Base-by-base conservation (phyloP, 2,113 vertebrate species). In the Sigmodon hispidus region DNA sequence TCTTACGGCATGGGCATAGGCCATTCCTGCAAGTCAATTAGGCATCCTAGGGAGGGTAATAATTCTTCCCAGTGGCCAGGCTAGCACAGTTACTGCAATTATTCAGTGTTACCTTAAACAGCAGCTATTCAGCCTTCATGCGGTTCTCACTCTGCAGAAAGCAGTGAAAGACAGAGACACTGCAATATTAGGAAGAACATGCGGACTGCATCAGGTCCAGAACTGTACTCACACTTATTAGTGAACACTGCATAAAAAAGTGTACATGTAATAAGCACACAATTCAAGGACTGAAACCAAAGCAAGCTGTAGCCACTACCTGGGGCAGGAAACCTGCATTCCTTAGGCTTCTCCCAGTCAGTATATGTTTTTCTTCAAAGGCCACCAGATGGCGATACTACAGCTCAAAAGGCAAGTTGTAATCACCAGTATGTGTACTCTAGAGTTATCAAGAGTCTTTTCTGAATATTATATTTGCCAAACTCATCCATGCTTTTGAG, bases 71-170 rank as follows among this genome's bases (percentile, higher is more conserved):
- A 45, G n/a, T 94, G 13, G 3, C 77, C 63, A 87, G 52, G 75
- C 61, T 75, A 31, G 86, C 69, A 8, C 13, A 24, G 55, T 69
- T 83, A 84, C 63, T 73, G 55, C 69, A 65, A 67, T 79, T 83
- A 89, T 75, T 96, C 26, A 67, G 86, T 43, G 73, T 84, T 75
- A 90, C 88, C 87, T n/a, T n/a, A n/a, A n/a, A 40, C 40, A 93
- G 87, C 11, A 57, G 69, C 40, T 85, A 31, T 43, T 89, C 55
- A 87, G 91, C 59, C 55, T 91, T 91, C 76, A 75, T n/a, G 63
- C 24, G 40, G 43, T 43, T 29, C 73, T 94, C 34, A 80, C 72
- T 87, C 77, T 67, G 94, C 34, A 89, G 86, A 94, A 94, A 94
- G 52, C 57, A 90, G 19, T 77, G 70, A 22, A 84, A 55, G 7